Base-by-base conservation (phyloP, 2,888 invertebrate species). In the Oscheius sp. region DNA sequence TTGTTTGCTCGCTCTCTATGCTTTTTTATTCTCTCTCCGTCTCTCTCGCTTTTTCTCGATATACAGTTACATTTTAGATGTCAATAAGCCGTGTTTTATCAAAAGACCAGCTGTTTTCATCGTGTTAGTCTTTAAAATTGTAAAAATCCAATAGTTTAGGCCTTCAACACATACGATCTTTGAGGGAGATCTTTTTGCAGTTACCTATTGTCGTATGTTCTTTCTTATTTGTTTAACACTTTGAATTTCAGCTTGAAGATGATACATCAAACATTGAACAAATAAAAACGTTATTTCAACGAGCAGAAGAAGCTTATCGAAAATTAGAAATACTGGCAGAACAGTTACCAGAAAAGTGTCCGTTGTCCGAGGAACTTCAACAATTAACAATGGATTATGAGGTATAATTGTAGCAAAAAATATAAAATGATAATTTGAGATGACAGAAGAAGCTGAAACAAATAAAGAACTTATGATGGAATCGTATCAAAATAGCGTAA, bases 321-420 rank as follows among this genome's bases (percentile, higher is more conserved):
- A 21, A 55, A n/a, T 1, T 27, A n/a, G 69, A 69, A 43, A 18
- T 12, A 21, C 2, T 29, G 12, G 53, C 55, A 2, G 18, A 55
- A 9, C 18, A 16, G 23, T 16, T 69, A 18, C 55, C 69, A 7
- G 69, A 69, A 16, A 56, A 27, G 29, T 29, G 53, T 53, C 27
- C 41, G 1, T 0, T 29, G 9, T 13, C n/a, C 35, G 69, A 69
- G 5, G 9, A 35, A 18, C 56, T 69, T 21, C 43, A 35, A 21
- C n/a, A 41, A n/a, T 21, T 69, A 27, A 23, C 41, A 6, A 18
- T 29, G 27, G 69, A 52, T 27, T 69, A 29, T n/a, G 55, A 68
- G 29, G 68, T 68, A 23, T 25, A 1, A 18, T 16, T 61, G n/a
- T 21, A 59, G 6, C 35, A 35, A 9, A 3, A 35, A 35, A 6